Percentiles rank a stretch among this genome's conserved stretches.
phyloP scores from a whole-genome alignment of 2,888 invertebrate genomes.

The Lasioglossum vierecki region DNA sequence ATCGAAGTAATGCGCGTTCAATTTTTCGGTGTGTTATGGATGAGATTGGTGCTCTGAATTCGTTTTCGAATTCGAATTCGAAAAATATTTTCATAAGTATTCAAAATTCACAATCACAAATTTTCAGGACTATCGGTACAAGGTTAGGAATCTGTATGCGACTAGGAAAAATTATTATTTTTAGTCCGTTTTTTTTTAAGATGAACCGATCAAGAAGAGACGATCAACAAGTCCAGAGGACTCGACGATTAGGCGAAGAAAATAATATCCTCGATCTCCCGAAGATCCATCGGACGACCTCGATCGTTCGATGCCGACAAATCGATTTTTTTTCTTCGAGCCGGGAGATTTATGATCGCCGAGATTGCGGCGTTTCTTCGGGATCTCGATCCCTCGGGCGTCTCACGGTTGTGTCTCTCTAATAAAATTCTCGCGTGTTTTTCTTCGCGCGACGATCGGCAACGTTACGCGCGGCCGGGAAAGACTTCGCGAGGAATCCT shows the following conservation, averaged over 20 bases:
- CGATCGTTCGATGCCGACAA: background rate
- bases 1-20: background rate
- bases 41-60: background rate
- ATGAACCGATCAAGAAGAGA: background rate
- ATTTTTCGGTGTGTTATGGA: background rate
- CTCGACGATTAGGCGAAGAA: background rate
- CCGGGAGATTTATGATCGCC: background rate
- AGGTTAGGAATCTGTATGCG: no score
- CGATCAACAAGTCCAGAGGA: background rate
- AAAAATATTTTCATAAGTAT: no score
- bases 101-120: no score
- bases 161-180: no score
- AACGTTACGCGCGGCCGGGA: background rate
- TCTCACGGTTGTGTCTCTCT: background rate
- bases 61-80: no score
- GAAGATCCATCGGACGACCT: background rate
- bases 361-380: background rate
- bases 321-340: background rate
- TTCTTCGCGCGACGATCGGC: background rate
- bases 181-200: background rate
- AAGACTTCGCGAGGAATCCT: slow-evolving; percentile 57
- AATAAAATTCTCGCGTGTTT: slow-evolving; percentile 3
- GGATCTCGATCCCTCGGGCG: background rate
- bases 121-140: no score
- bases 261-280: background rate